Base-by-base conservation (phyloP, 2,888 invertebrate species). In the Pyrrhia umbra region DNA sequence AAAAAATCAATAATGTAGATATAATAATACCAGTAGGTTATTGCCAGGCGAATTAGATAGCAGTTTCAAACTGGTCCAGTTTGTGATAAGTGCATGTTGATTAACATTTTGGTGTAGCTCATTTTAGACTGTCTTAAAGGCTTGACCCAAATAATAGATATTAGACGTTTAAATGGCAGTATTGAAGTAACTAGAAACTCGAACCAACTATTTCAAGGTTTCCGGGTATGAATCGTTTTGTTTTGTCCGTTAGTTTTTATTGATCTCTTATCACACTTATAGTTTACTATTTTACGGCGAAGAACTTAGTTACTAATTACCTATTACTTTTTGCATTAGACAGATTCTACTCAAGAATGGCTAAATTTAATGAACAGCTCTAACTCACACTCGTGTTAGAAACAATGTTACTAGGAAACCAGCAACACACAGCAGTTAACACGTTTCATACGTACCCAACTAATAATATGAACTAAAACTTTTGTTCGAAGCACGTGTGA, bases 81-180 rank as follows among this genome's bases (percentile, higher is more conserved):
- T 75, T 67, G 67, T 68, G 66, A 77, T 77, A 72, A 77, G 73
- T 73, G 55, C 57, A 68, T 57, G 68, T 56, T 65, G 72, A 75
- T 77, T 77, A 78, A 72, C 77, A 78, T 77, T 78, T 76, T 60
- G 69, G 74, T 68, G 59, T 62, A 64, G 64, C 78, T 73, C 51
- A 69, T 67, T 79, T 73, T 66, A 67, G 73, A 69, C 75, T 72
- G 70, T 66, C 54, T 75, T 62, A 51, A 56, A 76, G 54, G 65
- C 57, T 68, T 75, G 78, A 68, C 77, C 77, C 51, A 75, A 77
- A 77, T 77, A 68, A 63, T 50, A 60, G 65, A 63, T 68, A 65
- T 61, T 55, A 71, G 64, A 60, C 23, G 42, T 75, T 71, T 61
- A 61, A 75, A 75, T 75, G 58, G 47, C 66, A 56, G 46, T 34